Percentiles rank a stretch among this genome's conserved stretches.
Conservation (phyloP, 2,113 vertebrate genomes). For the Equus przewalskii region DNA sequence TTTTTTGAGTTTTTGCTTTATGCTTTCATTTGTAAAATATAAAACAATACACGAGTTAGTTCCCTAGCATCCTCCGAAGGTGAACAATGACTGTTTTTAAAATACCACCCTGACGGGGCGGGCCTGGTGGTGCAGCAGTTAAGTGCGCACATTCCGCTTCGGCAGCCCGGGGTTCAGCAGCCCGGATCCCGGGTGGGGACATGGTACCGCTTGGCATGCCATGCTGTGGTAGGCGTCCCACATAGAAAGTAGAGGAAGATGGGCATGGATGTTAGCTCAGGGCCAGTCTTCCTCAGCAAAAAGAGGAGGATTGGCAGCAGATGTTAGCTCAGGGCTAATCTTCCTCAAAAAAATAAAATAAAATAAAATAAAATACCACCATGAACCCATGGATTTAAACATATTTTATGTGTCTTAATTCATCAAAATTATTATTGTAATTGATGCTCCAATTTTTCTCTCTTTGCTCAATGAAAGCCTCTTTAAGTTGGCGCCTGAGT, state of each 20-base stretch:
- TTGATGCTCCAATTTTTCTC: background rate
- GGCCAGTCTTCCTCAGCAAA: too few relatives aligned
- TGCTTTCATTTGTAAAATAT: background rate
- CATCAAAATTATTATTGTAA: background rate
- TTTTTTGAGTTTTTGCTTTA: slow-evolving; percentile 2
- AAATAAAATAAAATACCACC: background rate
- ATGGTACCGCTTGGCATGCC: too few relatives aligned
- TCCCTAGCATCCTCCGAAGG: background rate
- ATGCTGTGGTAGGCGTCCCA: too few relatives aligned
- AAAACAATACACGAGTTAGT: background rate
- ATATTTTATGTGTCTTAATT: background rate
- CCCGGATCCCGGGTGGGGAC: too few relatives aligned
- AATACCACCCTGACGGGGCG: background rate
- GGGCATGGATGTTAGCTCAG: too few relatives aligned
- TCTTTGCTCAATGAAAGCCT: background rate
- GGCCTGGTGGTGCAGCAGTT: too few relatives aligned
- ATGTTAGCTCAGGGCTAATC: too few relatives aligned
- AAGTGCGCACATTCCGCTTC: too few relatives aligned
- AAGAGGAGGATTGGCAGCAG: too few relatives aligned
- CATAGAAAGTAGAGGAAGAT: too few relatives aligned
- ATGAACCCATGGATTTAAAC: background rate
- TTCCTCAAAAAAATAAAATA: too few relatives aligned
- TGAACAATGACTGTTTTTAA: background rate
- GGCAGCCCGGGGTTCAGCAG: too few relatives aligned
- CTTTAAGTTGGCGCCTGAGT: background rate